These are phyloP conservation scores for Nymphalis io DNA, from an alignment of 1,140 invertebrate genomes.

Conservation along the genomic window DNA sequence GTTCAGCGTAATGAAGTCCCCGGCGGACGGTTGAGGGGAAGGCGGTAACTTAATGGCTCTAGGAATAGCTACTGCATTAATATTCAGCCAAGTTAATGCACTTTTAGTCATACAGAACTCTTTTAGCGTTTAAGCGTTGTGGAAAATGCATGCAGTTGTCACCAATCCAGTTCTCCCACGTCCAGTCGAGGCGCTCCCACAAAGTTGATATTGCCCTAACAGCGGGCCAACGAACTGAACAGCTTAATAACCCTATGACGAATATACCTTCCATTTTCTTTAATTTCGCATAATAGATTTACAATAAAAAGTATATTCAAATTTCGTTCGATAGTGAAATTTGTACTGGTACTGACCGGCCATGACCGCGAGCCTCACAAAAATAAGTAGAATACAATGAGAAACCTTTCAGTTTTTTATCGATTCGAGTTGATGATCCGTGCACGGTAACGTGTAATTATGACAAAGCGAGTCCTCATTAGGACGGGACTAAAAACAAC, in stretches of 20 bases:
- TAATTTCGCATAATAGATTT: background rate
- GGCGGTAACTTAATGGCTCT: conserved; percentile 51
- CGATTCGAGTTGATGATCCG: conserved; percentile 7
- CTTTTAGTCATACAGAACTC: conserved; percentile 43
- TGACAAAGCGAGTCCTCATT: conserved; percentile 5
- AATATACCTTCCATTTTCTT: background rate
- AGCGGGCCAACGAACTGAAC: conserved; percentile 34
- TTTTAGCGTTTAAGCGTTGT: conserved; percentile 42
- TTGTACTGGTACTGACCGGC: background rate
- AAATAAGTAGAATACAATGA: conserved; percentile 1
- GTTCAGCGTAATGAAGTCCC: conserved; percentile 40
- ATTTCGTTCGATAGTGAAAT: background rate
- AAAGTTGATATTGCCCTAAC: conserved; percentile 28
- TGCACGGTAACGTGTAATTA: conserved; percentile 5
- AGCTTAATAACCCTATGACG: background rate
- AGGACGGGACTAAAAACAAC: conserved; percentile 3
- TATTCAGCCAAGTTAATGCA: conserved; percentile 60
- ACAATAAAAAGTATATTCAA: background rate
- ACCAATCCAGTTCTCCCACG: conserved; percentile 71
- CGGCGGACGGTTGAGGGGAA: conserved; percentile 22
- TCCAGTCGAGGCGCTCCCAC: conserved; percentile 44
- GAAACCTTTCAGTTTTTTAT: conserved; percentile 12
- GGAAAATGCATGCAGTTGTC: conserved; percentile 57
- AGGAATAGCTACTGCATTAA: conserved; percentile 58
- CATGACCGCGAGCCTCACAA: background rate